Evolutionary conservation across 2,113 vertebrate genomes (phyloP), one percentile per base, ranked within the genome.

Genomic region (Psilopogon haemacephalus): DNA sequence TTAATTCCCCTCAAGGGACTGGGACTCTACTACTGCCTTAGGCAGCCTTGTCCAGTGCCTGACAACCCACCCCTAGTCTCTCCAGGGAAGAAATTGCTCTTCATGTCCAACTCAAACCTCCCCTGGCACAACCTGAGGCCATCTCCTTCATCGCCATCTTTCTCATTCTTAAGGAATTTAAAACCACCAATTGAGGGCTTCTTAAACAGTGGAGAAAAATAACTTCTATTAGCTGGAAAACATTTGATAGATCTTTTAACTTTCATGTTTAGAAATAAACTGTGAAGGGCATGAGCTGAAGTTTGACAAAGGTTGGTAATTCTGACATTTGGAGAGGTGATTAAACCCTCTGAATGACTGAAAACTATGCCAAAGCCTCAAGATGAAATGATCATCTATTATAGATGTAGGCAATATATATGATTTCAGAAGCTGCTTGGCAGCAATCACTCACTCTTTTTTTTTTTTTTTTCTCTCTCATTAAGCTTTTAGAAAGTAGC

Each of bases 141-240:
- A 24, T 24, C 48, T 50, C 48, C 48, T 24, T 50, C 48, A 48
- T 48, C 46, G 12, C 21, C 46, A 20, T 48, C 46, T 88, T 91
- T 91, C 64, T 93, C 88, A 86, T 93, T 88, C 72, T 80, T 77
- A 80, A 93, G 20, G 90, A 96, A 94, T 93, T 95, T 82, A 40
- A 17, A 88, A 93, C 93, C 77, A 67, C 67, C 88, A 88, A 52
- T 86, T 87, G 93, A 95, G 82, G 68, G 89, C 80, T 91, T 95
- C 56, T 80, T 84, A 90, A 93, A 90, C 83, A 68, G 82, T 80
- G 76, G 63, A 93, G 68, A 94, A 89, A 95, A 94, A 93, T 94
- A 91, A 84, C 92, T 88, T 93, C 28, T 80, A 26, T 74, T 83
- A 77, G 69, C 72, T 88, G 68, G 73, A 91, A 96, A 96, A 88